phyloP scores from a whole-genome alignment of 2,113 vertebrate species.

The Meleagris gallopavo region DNA sequence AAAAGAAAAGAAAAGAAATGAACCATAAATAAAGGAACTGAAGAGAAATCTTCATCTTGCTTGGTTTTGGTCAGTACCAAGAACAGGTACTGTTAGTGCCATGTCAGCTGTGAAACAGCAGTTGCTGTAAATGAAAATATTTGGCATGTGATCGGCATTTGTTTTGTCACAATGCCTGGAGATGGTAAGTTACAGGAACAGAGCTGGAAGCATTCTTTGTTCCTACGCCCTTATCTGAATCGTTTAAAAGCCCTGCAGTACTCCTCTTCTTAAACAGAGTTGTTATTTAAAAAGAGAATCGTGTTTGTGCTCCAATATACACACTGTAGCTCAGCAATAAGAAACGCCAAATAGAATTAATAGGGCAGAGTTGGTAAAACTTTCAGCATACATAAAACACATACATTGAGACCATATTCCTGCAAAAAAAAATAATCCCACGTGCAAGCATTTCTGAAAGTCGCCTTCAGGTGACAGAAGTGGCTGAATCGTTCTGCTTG shows the following conservation, averaged over 20 bases:
- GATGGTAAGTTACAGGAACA: neutral
- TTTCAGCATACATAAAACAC: fast-evolving
- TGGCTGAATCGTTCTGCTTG: neutral
- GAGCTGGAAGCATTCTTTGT: neutral
- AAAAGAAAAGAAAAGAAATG: neutral
- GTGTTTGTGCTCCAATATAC: neutral
- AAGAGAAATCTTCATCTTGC: neutral
- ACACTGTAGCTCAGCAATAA: neutral
- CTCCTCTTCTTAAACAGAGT: neutral
- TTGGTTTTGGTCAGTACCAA: neutral
- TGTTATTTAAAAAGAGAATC: neutral
- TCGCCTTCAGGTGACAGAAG: neutral
- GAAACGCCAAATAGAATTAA: neutral
- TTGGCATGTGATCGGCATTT: slow-evolving; percentile 14
- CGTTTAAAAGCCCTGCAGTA: neutral
- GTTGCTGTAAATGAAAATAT: slow-evolving; percentile 23
- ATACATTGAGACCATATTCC: neutral
- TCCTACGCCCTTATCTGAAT: neutral
- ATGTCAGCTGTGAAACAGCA: neutral
- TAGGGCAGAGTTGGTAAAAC: neutral
- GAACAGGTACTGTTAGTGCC: neutral
- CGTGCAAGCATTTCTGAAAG: neutral
- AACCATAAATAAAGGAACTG: neutral
- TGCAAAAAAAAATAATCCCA: neutral
- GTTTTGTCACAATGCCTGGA: neutral